Conservation (phyloP, 2,888 invertebrate species). For the Dynastes grantii region DNA sequence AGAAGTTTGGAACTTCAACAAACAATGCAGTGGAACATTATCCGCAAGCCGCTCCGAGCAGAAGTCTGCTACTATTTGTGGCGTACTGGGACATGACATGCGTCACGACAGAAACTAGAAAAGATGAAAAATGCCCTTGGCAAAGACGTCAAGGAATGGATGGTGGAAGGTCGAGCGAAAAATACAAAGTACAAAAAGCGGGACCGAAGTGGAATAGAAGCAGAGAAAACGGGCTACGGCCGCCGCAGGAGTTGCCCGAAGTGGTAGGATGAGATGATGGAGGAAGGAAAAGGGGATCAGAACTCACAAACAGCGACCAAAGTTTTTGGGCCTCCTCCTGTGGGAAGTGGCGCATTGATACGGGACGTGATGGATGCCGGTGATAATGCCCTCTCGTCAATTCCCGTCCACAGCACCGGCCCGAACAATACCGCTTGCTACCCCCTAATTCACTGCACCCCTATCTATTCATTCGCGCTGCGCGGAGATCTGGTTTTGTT, state of each 20-base stretch:
- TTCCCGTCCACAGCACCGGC: constrained; percentile 73
- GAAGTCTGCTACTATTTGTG: constrained; percentile 8
- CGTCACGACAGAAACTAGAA: constrained; percentile 70
- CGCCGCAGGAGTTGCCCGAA: neutral
- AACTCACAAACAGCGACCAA: constrained; percentile 56
- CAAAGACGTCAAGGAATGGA: constrained; percentile 66
- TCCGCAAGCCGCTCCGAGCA: neutral
- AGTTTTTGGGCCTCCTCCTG: constrained; percentile 68
- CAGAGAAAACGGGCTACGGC: constrained; percentile 35
- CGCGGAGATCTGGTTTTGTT: constrained; percentile 61
- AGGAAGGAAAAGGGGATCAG: constrained; percentile 50
- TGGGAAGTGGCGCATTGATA: constrained; percentile 71
- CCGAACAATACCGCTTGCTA: constrained; percentile 72
- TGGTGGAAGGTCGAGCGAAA: constrained; percentile 62
- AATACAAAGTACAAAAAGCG: constrained; percentile 67
- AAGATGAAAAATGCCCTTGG: constrained; percentile 69
- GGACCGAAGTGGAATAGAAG: constrained; percentile 57
- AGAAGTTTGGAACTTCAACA: constrained; percentile 34
- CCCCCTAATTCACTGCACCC: constrained; percentile 70
- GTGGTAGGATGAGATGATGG: constrained; percentile 45
- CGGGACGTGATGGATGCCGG: constrained; percentile 72
- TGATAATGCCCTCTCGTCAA: constrained; percentile 74
- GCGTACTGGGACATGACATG: constrained; percentile 67
- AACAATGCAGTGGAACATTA: neutral
- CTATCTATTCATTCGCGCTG: constrained; percentile 68